Percentiles rank a stretch among this genome's conserved stretches.
Conservation (phyloP, 2,888 invertebrate species). For the Tenodera sinensis region DNA sequence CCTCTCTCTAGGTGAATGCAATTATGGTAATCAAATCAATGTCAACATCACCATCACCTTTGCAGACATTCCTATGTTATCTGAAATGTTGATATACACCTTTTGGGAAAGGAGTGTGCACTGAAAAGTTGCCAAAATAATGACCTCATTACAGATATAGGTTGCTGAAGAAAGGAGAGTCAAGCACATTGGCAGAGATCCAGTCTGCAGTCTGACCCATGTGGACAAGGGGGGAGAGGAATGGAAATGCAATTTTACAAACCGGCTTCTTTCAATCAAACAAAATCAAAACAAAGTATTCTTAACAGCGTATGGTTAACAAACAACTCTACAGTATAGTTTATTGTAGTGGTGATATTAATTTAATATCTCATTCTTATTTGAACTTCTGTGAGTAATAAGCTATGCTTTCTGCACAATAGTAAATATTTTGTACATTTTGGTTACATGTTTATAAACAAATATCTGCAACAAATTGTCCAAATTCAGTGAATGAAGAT, state of each 20-base stretch:
- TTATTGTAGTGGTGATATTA: constrained; percentile 32
- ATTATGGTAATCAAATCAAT: not conserved
- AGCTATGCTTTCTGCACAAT: constrained; percentile 22
- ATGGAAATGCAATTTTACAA: not conserved
- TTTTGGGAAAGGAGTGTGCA: constrained; percentile 8
- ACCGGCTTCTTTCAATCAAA: not conserved
- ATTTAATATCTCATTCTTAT: constrained; percentile 31
- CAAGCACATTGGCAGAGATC: not conserved
- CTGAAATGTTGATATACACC: not conserved
- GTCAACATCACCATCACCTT: not conserved
- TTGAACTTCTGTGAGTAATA: constrained; percentile 15
- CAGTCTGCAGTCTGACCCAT: not conserved
- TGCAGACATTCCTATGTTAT: not conserved
- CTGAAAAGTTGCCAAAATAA: constrained; percentile 22
- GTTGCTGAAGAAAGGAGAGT: not conserved
- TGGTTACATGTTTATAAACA: constrained; percentile 10
- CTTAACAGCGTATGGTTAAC: not conserved
- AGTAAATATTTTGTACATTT: constrained; percentile 23
- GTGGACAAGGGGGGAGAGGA: not conserved
- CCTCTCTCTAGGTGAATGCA: not conserved
- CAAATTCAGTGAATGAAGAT: constrained; percentile 5
- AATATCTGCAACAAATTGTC: not conserved
- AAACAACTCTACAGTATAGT: constrained; percentile 15
- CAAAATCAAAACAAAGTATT: not conserved
- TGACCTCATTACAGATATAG: constrained; percentile 25